Conservation (phyloP, 53 echinoderm and acorn worm genomes). For the Astropecten irregularis region DNA sequence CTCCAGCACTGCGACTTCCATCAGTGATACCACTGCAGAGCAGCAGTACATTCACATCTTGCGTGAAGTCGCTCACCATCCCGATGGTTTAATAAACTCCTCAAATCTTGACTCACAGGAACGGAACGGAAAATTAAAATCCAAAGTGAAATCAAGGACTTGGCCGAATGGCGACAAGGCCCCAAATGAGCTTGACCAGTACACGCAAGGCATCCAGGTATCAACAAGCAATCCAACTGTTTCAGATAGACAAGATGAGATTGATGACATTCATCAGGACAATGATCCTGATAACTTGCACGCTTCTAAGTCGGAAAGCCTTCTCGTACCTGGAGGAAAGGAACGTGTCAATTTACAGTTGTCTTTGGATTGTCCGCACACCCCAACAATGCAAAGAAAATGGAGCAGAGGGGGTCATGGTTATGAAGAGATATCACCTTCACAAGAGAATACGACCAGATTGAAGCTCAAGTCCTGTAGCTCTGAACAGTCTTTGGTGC, state of each 20-base stretch:
- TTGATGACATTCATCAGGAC: slow-evolving; percentile 41
- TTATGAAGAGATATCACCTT: slow-evolving; percentile 4
- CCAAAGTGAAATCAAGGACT: slow-evolving; percentile 91
- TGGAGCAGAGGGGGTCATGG: slow-evolving; percentile 31
- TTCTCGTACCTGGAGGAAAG: slow-evolving; percentile 38
- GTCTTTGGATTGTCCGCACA: slow-evolving; percentile 38
- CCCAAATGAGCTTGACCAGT: slow-evolving; percentile 79
- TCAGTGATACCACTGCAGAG: slow-evolving; percentile 87
- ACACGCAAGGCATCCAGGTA: slow-evolving; percentile 79
- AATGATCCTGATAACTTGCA: background rate
- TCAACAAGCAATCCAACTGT: slow-evolving; percentile 84
- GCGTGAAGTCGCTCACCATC: slow-evolving; percentile 75
- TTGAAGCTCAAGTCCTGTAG: slow-evolving; percentile 52
- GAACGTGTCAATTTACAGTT: slow-evolving; percentile 49
- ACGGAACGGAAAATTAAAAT: slow-evolving; percentile 79
- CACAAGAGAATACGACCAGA: background rate
- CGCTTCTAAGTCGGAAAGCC: slow-evolving; percentile 36
- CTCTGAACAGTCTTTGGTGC: slow-evolving; percentile 54
- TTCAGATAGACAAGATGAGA: slow-evolving; percentile 70
- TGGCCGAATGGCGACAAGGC: slow-evolving; percentile 99
- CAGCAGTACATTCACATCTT: slow-evolving; percentile 77
- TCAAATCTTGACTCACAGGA: slow-evolving; percentile 68
- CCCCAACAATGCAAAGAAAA: slow-evolving; percentile 43
- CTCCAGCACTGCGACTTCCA: slow-evolving; percentile 90
- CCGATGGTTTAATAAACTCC: slow-evolving; percentile 79